Evolutionary conservation across 2,797 vertebrate genomes (phyloP).

Genomic region (Parambassis ranga): DNA sequence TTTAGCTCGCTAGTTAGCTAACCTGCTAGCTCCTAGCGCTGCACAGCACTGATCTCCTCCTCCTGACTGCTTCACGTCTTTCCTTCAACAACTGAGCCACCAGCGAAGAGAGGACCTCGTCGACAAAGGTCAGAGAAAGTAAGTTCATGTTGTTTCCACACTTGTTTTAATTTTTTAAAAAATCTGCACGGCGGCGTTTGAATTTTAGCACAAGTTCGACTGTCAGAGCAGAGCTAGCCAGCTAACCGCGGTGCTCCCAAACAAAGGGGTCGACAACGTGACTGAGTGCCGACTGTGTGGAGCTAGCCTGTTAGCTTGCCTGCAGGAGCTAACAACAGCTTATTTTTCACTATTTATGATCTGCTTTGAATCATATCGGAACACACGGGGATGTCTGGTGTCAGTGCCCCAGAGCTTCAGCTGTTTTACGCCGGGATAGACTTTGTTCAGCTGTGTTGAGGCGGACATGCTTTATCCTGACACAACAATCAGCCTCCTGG

Average conservation of each 20-base stretch:
- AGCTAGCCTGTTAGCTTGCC: slow-evolving; percentile 70
- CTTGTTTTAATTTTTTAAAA: slow-evolving; percentile 37
- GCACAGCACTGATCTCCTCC: slow-evolving; percentile 31
- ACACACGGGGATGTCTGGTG: rapidly evolving
- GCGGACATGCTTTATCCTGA: slow-evolving; percentile 27
- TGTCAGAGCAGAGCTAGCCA: slow-evolving; percentile 59
- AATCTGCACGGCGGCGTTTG: not conserved
- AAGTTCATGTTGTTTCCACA: slow-evolving; percentile 27
- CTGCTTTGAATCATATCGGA: rapidly evolving
- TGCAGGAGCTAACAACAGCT: slow-evolving; percentile 56
- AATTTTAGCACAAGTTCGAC: slow-evolving; percentile 36
- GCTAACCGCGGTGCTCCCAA: slow-evolving; percentile 78
- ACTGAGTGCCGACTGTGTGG: slow-evolving; percentile 74
- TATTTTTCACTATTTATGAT: not conserved
- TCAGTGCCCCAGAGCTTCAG: rapidly evolving
- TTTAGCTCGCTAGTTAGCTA: slow-evolving; percentile 73
- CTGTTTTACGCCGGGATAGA: not conserved
- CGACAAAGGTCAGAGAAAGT: slow-evolving; percentile 54
- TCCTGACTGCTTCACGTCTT: slow-evolving; percentile 61
- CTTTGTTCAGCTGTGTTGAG: not conserved
- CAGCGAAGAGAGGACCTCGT: slow-evolving; percentile 25
- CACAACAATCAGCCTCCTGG: slow-evolving; percentile 44
- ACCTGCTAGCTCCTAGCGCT: slow-evolving; percentile 64
- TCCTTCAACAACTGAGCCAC: slow-evolving; percentile 38
- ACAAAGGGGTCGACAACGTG: slow-evolving; percentile 87